A percentile compares a stretch with the other conserved stretches of the same genome.
These are phyloP conservation scores for Sandelia bainsii DNA, from an alignment of 2,797 vertebrate species.

Conservation along the genomic window DNA sequence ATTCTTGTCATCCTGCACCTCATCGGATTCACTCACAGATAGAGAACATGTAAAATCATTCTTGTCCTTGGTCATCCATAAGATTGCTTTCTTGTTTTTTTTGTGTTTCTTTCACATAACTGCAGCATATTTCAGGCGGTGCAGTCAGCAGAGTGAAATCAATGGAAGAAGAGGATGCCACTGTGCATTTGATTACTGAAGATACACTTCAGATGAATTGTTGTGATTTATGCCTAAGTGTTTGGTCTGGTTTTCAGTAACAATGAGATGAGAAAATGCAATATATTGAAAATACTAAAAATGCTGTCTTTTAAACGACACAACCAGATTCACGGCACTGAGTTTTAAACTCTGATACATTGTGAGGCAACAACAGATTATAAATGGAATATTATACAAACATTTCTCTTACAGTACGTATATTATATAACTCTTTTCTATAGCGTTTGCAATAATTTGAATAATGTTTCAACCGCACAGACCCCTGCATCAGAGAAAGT, in stretches of 20 bases:
- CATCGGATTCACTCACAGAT: background rate
- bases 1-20: background rate
- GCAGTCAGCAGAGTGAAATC: constrained; percentile 2
- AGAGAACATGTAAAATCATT: background rate
- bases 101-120: background rate
- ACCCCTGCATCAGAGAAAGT: too few species aligned
- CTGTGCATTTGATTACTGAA: background rate
- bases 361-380: constrained; percentile 1
- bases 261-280: background rate
- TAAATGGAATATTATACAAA: background rate
- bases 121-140: background rate
- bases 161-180: background rate
- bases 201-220: constrained; percentile 4
- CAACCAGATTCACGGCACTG: background rate
- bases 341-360: background rate
- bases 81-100: constrained; percentile 26
- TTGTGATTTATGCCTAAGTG: constrained; percentile 33
- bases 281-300: background rate
- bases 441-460: background rate
- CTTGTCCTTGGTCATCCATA: constrained; percentile 19
- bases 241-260: constrained; percentile 1
- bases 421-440: background rate
- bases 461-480: background rate
- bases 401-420: background rate
- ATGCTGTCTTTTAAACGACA: constrained; percentile 15